Base-by-base conservation (phyloP, 1,140 invertebrate species). In the Drosophila bocki region DNA sequence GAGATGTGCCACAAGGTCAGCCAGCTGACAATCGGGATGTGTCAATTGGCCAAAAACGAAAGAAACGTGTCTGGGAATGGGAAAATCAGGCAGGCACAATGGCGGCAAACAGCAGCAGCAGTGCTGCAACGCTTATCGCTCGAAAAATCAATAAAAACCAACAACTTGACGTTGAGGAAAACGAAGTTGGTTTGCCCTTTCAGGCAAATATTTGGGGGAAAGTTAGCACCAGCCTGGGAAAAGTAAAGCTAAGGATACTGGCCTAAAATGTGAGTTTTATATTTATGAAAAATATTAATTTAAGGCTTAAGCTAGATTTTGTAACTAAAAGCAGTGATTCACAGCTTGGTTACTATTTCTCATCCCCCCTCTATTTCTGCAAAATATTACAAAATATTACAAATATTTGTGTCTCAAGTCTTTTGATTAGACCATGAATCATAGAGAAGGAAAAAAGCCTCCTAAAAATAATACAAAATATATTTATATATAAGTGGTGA, bases 1-100 rank as follows among this genome's bases (percentile, higher is more conserved):
- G 37, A 42, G 41, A 45, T 69, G 47, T 45, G 60, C 56, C 50
- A 62, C 54, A 85, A 85, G 71, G 82, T 81, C 76, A 80, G 63
- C 61, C 83, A 68, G 70, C 77, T 76, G 68, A 62, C 78, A 57
- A 48, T 48, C 59, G 58, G 42, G 61, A 70, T 57, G 63, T 54
- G 72, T 64, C 71, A 77, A 77, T 67, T 59, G 75, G 41, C 26
- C 71, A 22, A 62, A 61, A 61, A 41, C 15, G 37, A 26, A 75
- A 41, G 44, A 56, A 48, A 39, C 42, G 32, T 47, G 70, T 12
- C 71, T 53, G 45, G 57, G 57, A 82, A 62, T 33, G 68, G 75
- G 68, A 78, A 67, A 74, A 71, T 13, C 39, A 9, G 13, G 51
- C 59, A 56, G 50, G 35, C 51, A 57, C 67, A 62, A 77, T 77